phyloP scores from a whole-genome alignment of 1,140 invertebrate species.

The Aphelinus atriplicis region DNA sequence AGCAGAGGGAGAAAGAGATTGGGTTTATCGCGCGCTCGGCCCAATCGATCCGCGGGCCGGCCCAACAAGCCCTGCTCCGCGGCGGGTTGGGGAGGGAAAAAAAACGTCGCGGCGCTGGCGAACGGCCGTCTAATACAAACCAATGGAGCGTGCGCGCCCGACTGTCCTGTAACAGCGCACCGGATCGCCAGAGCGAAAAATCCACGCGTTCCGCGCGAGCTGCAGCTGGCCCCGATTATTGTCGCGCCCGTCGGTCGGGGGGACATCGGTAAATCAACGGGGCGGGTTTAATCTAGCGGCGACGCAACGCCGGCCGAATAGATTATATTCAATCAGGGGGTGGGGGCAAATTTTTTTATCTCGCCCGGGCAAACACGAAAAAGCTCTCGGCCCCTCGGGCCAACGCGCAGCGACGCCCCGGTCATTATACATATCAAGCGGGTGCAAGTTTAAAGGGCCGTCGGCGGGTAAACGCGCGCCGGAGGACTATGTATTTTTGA shows the following conservation, averaged over 20 bases:
- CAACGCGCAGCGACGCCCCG: neutral
- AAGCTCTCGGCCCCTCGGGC: too few relatives aligned
- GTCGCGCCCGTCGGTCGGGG: too few relatives aligned
- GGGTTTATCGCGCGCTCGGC: slow-evolving; percentile 33
- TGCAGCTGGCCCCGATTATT: too few relatives aligned
- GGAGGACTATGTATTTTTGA: slow-evolving; percentile 20
- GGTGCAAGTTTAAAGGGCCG: slow-evolving; percentile 36
- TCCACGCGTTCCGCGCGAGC: too few relatives aligned
- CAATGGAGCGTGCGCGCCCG: slow-evolving; percentile 5
- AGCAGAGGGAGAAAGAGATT: slow-evolving; percentile 21
- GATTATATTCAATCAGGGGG: too few relatives aligned
- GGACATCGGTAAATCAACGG: too few relatives aligned
- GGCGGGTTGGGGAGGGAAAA: neutral
- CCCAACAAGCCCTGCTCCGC: too few relatives aligned
- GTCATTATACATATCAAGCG: slow-evolving; percentile 34
- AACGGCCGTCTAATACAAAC: slow-evolving; percentile 26
- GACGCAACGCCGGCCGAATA: too few relatives aligned
- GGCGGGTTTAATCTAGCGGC: too few relatives aligned
- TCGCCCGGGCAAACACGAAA: too few relatives aligned
- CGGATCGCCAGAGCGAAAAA: too few relatives aligned
- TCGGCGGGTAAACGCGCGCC: slow-evolving; percentile 6
- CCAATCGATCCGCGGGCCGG: neutral
- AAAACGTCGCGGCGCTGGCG: neutral
- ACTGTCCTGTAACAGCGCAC: neutral
- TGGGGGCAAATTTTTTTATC: too few relatives aligned